Evolutionary conservation across 30 jellyfish, hydroid and myxozoan species (phyloP), one percentile per base, ranked within the genome.

Genomic region (Clytia hemisphaerica): DNA sequence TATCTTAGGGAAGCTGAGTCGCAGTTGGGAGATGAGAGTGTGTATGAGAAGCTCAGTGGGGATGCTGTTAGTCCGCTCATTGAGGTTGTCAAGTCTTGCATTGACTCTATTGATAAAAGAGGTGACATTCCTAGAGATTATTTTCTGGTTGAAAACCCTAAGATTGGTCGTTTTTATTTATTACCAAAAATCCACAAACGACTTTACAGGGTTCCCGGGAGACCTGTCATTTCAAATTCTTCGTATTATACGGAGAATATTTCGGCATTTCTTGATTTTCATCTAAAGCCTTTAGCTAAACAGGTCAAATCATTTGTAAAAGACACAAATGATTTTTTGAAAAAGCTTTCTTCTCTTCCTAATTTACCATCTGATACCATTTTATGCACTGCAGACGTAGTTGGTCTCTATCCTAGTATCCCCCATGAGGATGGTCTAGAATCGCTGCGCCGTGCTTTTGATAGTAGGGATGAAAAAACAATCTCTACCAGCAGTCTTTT

Each of bases 151-250:
- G 40, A 55, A 19, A 55, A 4, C 25, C 73, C 48, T 24, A 68
- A 51, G 6, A 22, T 45, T 12, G 80, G 49, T 33, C 73, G 80
- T 2, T 49, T 48, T 45, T 68, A 68, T 47, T 27, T 68, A 44
- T 31, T 68, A 36, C 80, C 81, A 1, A 68, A 68, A 54, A 68
- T 42, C 25, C 81, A 68, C 37, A 45, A 68, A 0, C 3, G 81
- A 19, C 46, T 68, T 0, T 0, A 1, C 14, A 29, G 27, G 24
- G 81, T 68, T 44, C 16, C 46, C 0, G 81, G 81, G n/a, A n/a
- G 81, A 1, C 81, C 81, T 0, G 73, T 68, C 21, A 68, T 68
- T 45, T 38, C 73, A 2, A 68, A 68, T 46, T 68, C 55, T 29
- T 51, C 73, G 42, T 29, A 4, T 19, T 29, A 26, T 24, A 45